phyloP scores from a whole-genome alignment of 2,113 vertebrate genomes.

The Nothobranchius furzeri region DNA sequence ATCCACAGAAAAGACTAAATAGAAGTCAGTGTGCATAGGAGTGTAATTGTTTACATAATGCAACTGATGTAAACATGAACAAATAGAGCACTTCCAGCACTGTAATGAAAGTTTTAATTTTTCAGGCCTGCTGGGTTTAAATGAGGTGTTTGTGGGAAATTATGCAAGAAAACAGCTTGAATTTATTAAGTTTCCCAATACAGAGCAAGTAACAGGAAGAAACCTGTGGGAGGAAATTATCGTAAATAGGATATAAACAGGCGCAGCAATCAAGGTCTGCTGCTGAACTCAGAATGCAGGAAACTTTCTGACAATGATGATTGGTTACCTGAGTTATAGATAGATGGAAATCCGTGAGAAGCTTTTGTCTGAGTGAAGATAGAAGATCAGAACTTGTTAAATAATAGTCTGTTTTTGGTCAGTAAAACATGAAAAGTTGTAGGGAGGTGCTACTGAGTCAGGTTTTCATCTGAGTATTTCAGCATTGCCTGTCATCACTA shows the following conservation, averaged over 20 bases:
- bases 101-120: slow-evolving; percentile 9
- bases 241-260: slow-evolving; percentile 16
- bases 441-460: slow-evolving; percentile 7
- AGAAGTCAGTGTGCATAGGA: neutral
- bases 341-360: neutral
- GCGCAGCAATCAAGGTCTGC: slow-evolving; percentile 12
- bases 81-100: neutral
- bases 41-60: neutral
- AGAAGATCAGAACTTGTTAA: neutral
- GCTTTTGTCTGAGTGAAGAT: neutral
- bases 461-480: slow-evolving; percentile 23
- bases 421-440: neutral
- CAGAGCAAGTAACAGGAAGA: neutral
- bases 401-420: neutral
- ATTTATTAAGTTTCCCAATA: slow-evolving; percentile 37
- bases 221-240: slow-evolving; percentile 7
- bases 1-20: neutral
- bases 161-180: slow-evolving; percentile 10
- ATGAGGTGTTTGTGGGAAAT: slow-evolving; percentile 16
- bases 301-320: slow-evolving; percentile 7
- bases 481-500: slow-evolving; percentile 37
- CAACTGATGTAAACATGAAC: slow-evolving; percentile 26
- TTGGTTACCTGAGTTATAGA: slow-evolving; percentile 1
- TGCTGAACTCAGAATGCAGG: slow-evolving; percentile 1
- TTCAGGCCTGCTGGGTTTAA: slow-evolving; percentile 6